Percentiles rank a stretch among this genome's conserved stretches.
Conservation (phyloP, 2,888 invertebrate genomes). For the Andrena praecox region DNA sequence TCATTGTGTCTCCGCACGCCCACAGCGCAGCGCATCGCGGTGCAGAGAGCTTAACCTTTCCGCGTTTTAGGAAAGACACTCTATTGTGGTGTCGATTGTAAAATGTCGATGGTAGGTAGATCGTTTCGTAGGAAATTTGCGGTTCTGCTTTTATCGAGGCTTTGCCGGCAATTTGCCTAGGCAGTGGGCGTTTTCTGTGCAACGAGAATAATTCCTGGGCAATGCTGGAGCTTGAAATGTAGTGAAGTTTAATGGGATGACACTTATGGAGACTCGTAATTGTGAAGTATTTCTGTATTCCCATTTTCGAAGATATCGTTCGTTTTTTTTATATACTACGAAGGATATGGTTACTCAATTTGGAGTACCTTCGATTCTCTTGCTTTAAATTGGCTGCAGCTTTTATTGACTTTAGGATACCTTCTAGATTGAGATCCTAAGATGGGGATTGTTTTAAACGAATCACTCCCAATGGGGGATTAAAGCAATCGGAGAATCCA, state of each 20-base stretch:
- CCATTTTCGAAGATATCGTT: too few species aligned
- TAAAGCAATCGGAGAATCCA: conserved; percentile 46
- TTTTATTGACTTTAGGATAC: too few species aligned
- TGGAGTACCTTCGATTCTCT: too few species aligned
- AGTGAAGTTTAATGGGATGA: too few species aligned
- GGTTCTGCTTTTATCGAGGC: neutral
- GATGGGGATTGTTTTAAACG: conserved; percentile 22
- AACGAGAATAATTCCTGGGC: neutral
- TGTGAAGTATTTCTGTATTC: too few species aligned
- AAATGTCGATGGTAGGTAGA: conserved; percentile 30
- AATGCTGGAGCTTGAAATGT: too few species aligned
- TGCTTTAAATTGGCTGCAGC: too few species aligned
- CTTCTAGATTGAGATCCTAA: too few species aligned
- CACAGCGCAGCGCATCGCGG: neutral
- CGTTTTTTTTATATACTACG: too few species aligned
- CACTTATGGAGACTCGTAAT: too few species aligned
- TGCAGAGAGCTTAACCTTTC: conserved; percentile 19
- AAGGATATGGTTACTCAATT: too few species aligned
- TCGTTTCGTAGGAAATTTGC: conserved; percentile 3
- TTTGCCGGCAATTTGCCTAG: neutral
- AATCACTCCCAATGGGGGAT: neutral
- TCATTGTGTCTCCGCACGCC: conserved; percentile 28
- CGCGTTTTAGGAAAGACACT: neutral
- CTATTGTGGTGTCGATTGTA: neutral
- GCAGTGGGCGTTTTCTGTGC: neutral